These are phyloP conservation scores for Philereme vetulata DNA, from an alignment of 2,888 invertebrate genomes.

Conservation along the genomic window DNA sequence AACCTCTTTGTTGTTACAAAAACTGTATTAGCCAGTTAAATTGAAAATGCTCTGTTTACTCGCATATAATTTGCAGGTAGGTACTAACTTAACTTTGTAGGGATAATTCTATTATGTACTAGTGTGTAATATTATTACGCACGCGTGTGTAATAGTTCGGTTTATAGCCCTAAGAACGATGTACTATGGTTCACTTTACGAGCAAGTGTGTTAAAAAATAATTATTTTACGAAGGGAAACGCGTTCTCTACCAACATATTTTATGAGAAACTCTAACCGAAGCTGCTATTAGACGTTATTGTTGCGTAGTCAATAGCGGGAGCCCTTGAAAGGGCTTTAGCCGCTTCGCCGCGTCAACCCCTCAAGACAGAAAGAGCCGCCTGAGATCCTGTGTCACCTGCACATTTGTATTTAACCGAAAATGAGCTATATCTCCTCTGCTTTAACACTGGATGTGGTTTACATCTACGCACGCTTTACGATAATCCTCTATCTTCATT, in stretches of 20 bases:
- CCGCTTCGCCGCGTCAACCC: conserved; percentile 59
- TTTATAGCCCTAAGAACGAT: too few species aligned
- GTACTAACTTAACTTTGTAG: too few species aligned
- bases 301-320: conserved; percentile 61
- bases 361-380: conserved; percentile 54
- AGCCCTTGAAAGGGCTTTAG: conserved; percentile 58
- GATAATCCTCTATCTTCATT: neutral
- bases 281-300: conserved; percentile 63
- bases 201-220: too few species aligned
- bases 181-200: too few species aligned
- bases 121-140: too few species aligned
- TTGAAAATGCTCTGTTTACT: too few species aligned
- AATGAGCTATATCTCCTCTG: neutral
- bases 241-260: conserved; percentile 12
- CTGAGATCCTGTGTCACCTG: conserved; percentile 30
- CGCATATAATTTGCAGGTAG: too few species aligned
- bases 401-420: conserved; percentile 3
- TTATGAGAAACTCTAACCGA: conserved; percentile 44
- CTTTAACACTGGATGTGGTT: neutral
- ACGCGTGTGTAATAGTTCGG: too few species aligned
- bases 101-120: too few species aligned
- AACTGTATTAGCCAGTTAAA: too few species aligned
- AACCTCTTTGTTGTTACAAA: too few species aligned
- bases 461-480: neutral
- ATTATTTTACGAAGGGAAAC: too few species aligned